Evolutionary conservation across 2,888 invertebrate genomes (phyloP).

Genomic region (Drosophila kuntzei): DNA sequence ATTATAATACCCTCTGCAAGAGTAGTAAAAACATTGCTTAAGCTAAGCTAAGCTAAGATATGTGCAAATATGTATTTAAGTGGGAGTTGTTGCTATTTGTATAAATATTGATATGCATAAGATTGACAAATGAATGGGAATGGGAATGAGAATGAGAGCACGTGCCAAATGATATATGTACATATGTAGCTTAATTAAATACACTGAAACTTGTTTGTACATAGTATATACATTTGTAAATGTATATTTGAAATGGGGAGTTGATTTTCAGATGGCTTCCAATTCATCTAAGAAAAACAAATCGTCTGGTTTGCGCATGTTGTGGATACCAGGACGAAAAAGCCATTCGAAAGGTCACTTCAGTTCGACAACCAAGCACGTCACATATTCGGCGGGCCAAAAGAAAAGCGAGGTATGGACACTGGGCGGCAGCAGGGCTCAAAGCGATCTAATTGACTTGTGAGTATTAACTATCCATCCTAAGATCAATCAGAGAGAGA

Average conservation of each 20-base stretch:
- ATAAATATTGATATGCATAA: conserved; percentile 1
- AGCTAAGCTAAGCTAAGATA: conserved; percentile 11
- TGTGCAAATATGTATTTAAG: conserved; percentile 6
- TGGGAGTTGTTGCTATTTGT: conserved; percentile 6
- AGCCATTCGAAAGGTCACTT: conserved; percentile 83
- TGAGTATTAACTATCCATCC: conserved; percentile 70
- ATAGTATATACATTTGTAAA: not conserved
- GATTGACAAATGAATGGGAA: conserved; percentile 2
- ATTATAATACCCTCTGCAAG: not conserved
- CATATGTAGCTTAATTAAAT: not conserved
- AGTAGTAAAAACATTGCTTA: conserved; percentile 3
- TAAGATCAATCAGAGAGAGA: not conserved
- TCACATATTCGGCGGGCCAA: conserved; percentile 72
- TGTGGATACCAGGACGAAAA: conserved; percentile 85
- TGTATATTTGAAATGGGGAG: conserved; percentile 29
- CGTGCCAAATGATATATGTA: conserved; percentile 1
- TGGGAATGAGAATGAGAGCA: not conserved
- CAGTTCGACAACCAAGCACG: conserved; percentile 80
- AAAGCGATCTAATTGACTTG: conserved; percentile 80
- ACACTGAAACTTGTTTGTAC: not conserved
- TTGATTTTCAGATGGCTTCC: conserved; percentile 80
- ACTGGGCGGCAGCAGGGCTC: conserved; percentile 83
- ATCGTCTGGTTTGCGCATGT: conserved; percentile 81
- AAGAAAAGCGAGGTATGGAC: conserved; percentile 84
- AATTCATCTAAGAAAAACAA: conserved; percentile 77